Evolutionary conservation across 2,888 invertebrate genomes (phyloP), one percentile per base, ranked within the genome.

Genomic region (Meteorus cinctellus): DNA sequence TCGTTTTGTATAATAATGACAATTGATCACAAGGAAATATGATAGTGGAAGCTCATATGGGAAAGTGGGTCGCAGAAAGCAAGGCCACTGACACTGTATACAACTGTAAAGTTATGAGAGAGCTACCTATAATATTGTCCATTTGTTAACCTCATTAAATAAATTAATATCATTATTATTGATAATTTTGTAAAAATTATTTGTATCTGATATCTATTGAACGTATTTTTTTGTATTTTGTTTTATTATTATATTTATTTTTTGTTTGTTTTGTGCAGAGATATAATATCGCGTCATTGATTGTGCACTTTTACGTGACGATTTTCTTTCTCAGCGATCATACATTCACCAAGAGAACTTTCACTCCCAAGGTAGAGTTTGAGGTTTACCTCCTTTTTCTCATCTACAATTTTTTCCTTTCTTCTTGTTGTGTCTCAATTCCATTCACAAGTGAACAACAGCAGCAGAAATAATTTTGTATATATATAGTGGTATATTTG

Each of bases 11-110:
- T 55, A 55, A 55, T 55, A 48, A 41, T 55, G 31, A 16, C 19
- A 24, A 48, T 74, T 74, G 62, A 51, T 27, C 36, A 55, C 19
- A 8, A 70, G 63, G 63, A 75, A 74, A 69, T 29, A 45, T 36
- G 59, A 41, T 55, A 34, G 63, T 59, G 71, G 71, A 55, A 55
- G 63, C 48, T 51, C 34, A 65, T 48, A 77, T 78, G 86, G 83
- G 88, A 88, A 89, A 89, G 89, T 89, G 83, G 89, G 89, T 88
- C 89, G 87, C 89, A 89, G 89, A 89, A 89, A 89, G 89, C 87
- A 89, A 89, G 89, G 89, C 88, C 89, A 89, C 87, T 89, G 88
- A 89, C 89, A 88, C 89, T 88, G 86, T 82, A 41, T 19, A 16
- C 51, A 31, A 19, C 63, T 27, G 36, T 63, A 12, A 16, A 62